phyloP scores from a whole-genome alignment of 2,888 invertebrate genomes.

The Synanthedon andrenaeformis region DNA sequence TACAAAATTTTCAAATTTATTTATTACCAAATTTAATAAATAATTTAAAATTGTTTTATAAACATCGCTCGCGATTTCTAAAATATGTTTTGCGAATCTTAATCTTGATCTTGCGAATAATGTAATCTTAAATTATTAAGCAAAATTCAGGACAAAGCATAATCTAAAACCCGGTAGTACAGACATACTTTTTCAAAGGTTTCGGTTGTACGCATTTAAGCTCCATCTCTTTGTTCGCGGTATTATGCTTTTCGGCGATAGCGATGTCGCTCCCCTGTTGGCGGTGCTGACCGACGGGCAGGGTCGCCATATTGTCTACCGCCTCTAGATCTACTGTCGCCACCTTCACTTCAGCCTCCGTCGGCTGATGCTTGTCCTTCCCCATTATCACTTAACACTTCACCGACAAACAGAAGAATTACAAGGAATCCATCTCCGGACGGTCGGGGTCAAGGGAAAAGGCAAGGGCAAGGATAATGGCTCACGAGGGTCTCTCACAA shows the following conservation, averaged over 20 bases:
- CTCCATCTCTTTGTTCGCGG: slow-evolving; percentile 89
- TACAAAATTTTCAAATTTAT: too few relatives aligned
- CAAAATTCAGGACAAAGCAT: too few relatives aligned
- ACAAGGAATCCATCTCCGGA: slow-evolving; percentile 29
- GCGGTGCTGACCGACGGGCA: slow-evolving; percentile 84
- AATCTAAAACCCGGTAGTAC: too few relatives aligned
- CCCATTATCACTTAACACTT: slow-evolving; percentile 37
- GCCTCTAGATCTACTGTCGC: slow-evolving; percentile 89
- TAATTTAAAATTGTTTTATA: too few relatives aligned
- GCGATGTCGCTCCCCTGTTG: slow-evolving; percentile 77
- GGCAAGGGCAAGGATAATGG: slow-evolving; percentile 31
- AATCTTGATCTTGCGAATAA: too few relatives aligned
- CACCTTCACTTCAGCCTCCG: slow-evolving; percentile 85
- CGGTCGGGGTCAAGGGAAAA: slow-evolving; percentile 33
- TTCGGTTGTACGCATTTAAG: slow-evolving; percentile 86
- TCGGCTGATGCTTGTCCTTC: slow-evolving; percentile 62
- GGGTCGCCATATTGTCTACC: slow-evolving; percentile 89
- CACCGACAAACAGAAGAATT: slow-evolving; percentile 12
- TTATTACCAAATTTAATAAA: too few relatives aligned
- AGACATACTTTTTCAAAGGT: slow-evolving; percentile 83
- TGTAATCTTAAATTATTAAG: too few relatives aligned
- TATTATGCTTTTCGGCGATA: slow-evolving; percentile 84
- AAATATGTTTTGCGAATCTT: too few relatives aligned
- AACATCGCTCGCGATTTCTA: too few relatives aligned
- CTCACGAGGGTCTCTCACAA: slow-evolving; percentile 30